phyloP scores from a whole-genome alignment of 2,797 vertebrate genomes.

The Sylvilagus floridanus region DNA sequence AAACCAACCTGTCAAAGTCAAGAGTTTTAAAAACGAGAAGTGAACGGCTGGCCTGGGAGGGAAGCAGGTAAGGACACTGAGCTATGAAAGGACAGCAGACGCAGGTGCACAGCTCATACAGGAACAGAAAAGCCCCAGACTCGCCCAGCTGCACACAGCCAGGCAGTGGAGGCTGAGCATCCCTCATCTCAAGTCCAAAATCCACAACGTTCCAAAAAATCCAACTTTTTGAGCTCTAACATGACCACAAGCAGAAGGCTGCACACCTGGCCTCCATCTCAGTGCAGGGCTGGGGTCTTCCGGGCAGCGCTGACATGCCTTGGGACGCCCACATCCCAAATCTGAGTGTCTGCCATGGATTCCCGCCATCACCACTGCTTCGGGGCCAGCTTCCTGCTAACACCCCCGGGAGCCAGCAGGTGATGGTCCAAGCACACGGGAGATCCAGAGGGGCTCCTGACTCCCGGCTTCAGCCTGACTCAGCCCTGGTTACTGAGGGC shows the following conservation, averaged over 20 bases:
- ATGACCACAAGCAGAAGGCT: background rate
- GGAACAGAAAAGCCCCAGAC: background rate
- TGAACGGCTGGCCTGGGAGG: background rate
- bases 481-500: no score
- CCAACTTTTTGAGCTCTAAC: background rate
- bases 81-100: background rate
- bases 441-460: no score
- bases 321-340: no score
- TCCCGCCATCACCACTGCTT: no score
- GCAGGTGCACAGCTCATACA: background rate
- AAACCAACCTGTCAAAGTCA: conserved; percentile 15
- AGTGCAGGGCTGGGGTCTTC: no score
- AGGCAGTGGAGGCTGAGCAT: background rate
- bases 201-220: background rate
- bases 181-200: background rate
- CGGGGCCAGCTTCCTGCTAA: no score
- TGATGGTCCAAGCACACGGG: no score
- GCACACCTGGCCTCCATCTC: background rate
- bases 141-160: background rate
- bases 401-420: no score
- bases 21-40: background rate
- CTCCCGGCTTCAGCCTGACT: no score
- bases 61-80: fast-evolving
- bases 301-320: no score
- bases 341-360: no score